phyloP scores from a whole-genome alignment of 2,113 vertebrate genomes.

The Agelaius phoeniceus region DNA sequence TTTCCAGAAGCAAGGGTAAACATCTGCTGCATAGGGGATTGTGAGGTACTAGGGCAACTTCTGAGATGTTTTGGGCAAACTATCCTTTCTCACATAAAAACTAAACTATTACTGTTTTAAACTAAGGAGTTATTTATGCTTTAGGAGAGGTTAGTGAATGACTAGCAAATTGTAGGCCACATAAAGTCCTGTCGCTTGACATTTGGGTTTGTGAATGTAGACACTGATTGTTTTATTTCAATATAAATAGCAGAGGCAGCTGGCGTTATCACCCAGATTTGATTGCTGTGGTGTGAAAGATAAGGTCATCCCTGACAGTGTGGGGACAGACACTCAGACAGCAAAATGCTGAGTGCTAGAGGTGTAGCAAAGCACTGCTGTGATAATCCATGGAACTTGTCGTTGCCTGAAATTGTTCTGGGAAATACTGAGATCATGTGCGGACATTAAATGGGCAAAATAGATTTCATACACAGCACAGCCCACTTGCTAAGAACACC shows the following conservation, averaged over 20 bases:
- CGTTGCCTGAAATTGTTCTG: neutral
- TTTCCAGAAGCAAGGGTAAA: neutral
- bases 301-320: neutral
- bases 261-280: neutral
- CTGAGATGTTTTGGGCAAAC: neutral
- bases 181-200: neutral
- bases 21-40: accelerated
- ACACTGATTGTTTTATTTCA: neutral
- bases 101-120: neutral
- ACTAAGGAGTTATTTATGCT: neutral
- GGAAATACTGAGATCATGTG: neutral
- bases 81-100: neutral
- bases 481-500: neutral
- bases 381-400: neutral
- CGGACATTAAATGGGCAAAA: accelerated
- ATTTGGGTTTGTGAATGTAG: neutral
- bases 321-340: neutral
- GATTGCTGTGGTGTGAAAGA: neutral
- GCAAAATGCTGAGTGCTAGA: neutral
- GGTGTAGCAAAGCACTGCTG: neutral
- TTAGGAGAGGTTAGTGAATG: neutral
- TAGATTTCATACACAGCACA: neutral
- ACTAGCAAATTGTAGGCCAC: neutral
- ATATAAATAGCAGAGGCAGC: neutral
- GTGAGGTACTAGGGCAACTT: neutral